Base-by-base conservation (phyloP, 2,113 vertebrate genomes). In the Piprites chloris region DNA sequence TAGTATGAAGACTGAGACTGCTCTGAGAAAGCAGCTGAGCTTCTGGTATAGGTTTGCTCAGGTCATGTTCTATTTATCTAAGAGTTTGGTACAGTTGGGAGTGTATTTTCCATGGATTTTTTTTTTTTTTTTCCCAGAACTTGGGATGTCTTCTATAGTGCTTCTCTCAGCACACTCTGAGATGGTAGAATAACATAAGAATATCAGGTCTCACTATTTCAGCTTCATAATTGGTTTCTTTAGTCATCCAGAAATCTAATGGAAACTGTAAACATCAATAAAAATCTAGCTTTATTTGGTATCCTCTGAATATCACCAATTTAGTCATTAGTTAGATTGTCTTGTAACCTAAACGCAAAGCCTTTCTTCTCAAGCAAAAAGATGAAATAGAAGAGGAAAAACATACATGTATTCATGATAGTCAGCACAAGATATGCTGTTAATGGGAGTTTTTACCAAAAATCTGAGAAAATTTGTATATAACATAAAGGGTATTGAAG, bases 181-280 rank as follows among this genome's bases (percentile, higher is more conserved):
- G 59, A 66, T 18, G 35, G 79, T 37, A 71, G 72, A 92, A 80
- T 66, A 82, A 80, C 32, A 50, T 37, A 44, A 83, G 63, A 65
- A 44, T 81, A 92, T 69, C 89, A 87, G 44, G 27, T 73, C 66
- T 89, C 53, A 81, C 91, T 93, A 92, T 69, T 93, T 89, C 67
- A 92, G 74, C 73, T 56, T 87, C 89, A 87, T 93, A 96, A 93
- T 68, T 71, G 52, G 80, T 77, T 93, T 87, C 65, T 88, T 87
- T 86, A 93, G 83, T 86, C 47, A 89, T 94, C 76, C 61, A 94
- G 93, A 88, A 95, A 92, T 88, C 41, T 92, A 91, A 84, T 74
- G 87, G 80, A 92, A 92, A 93, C 42, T 86, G 63, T 92, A 96
- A 95, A 95, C 85, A 94, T 89, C 83, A 92, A 96, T 85, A 87